These are phyloP conservation scores for Notospermus geniculatus DNA, from an alignment of 1,140 invertebrate species.

Conservation along the genomic window DNA sequence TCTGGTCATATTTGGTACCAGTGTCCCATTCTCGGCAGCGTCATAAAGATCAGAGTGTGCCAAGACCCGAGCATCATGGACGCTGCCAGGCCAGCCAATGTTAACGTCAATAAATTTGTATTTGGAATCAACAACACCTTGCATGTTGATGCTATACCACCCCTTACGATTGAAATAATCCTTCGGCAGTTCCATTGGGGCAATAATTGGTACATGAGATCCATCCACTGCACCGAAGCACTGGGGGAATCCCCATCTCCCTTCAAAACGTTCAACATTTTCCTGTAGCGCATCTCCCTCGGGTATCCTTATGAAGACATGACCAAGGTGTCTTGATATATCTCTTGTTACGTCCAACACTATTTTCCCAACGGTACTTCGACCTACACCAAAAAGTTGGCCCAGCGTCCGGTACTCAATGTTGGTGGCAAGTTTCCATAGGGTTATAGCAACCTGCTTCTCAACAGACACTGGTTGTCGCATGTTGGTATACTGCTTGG, in stretches of 20 bases:
- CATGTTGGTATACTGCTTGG: not conserved
- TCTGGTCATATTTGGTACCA: not conserved
- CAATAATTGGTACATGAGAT: not conserved
- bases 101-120: not conserved
- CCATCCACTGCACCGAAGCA: not conserved
- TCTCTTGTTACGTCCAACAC: not conserved
- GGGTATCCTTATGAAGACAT: not conserved
- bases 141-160: not conserved
- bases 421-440: not conserved
- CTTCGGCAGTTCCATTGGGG: not conserved
- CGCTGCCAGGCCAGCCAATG: too few relatives aligned
- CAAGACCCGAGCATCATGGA: not conserved
- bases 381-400: not conserved
- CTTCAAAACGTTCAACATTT: not conserved
- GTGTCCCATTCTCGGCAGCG: not conserved
- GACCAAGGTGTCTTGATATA: not conserved
- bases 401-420: not conserved
- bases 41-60: not conserved
- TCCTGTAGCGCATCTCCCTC: not conserved
- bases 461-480: not conserved
- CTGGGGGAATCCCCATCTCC: not conserved
- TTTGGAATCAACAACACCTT: not conserved
- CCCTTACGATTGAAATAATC: conserved; percentile 1
- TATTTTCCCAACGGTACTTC: not conserved
- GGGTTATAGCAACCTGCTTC: not conserved